phyloP scores from a whole-genome alignment of 2,113 vertebrate genomes.

The Sporophila hypoxantha region DNA sequence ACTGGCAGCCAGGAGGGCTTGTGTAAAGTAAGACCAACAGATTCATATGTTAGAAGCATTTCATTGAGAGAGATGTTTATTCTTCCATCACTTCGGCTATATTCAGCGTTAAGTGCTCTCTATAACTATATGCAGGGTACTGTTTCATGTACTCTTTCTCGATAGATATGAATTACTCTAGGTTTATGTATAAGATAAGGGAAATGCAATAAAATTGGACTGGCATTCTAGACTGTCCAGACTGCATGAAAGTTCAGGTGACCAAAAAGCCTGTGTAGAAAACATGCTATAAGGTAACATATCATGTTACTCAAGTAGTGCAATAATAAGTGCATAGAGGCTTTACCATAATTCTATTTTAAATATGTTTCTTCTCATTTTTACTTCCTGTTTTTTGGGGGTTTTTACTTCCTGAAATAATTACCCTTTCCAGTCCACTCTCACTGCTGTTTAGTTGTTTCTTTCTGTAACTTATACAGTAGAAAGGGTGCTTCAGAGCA shows the following conservation, averaged over 20 bases:
- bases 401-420: neutral
- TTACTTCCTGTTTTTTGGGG: neutral
- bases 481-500: neutral
- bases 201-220: neutral
- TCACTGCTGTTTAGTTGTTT: neutral
- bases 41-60: neutral
- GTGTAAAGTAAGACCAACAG: conserved; percentile 79
- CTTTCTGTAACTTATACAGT: neutral
- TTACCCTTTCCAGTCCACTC: neutral
- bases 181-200: neutral
- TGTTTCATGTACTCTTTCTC: neutral
- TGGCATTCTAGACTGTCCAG: neutral
- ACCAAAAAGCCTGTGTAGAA: neutral
- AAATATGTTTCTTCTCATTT: neutral
- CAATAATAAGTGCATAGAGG: neutral
- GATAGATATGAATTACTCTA: neutral
- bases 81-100: neutral
- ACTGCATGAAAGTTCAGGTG: neutral
- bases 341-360: neutral
- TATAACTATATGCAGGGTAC: neutral
- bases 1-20: conserved; percentile 90
- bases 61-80: neutral
- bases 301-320: neutral
- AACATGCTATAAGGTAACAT: neutral
- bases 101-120: neutral